These are phyloP conservation scores for Meandrusa payeni DNA, from an alignment of 2,888 invertebrate genomes.

Conservation along the genomic window DNA sequence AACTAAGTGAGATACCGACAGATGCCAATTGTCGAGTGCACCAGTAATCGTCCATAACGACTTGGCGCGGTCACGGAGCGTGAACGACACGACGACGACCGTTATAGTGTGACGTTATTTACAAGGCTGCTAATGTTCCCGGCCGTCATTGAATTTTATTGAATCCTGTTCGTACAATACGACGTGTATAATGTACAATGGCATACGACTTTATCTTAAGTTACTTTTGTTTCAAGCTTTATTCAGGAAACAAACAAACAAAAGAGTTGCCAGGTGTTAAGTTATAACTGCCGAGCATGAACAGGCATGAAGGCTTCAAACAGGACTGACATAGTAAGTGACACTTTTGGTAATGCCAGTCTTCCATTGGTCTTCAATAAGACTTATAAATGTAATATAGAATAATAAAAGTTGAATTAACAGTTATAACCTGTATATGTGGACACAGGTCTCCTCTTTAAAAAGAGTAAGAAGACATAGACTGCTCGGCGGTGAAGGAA, in stretches of 20 bases:
- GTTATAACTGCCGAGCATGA: too few species aligned
- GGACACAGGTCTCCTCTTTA: too few species aligned
- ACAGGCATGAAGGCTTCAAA: too few species aligned
- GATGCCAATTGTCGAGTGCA: neutral
- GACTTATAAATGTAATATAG: too few species aligned
- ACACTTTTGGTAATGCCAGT: too few species aligned
- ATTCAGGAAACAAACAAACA: neutral
- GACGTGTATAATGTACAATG: neutral
- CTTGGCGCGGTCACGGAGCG: constrained; percentile 8
- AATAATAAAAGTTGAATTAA: too few species aligned
- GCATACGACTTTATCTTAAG: neutral
- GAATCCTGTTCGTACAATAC: neutral
- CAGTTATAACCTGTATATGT: too few species aligned
- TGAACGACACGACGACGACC: constrained; percentile 4
- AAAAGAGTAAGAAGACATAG: too few species aligned
- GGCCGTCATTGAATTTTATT: constrained; percentile 2
- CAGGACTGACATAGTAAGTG: too few species aligned
- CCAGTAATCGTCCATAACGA: constrained; percentile 3
- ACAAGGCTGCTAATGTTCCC: constrained; percentile 9
- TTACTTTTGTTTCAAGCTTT: neutral
- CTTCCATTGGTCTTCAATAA: too few species aligned
- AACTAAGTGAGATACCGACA: constrained; percentile 5
- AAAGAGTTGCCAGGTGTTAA: too few species aligned
- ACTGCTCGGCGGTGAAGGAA: too few species aligned
- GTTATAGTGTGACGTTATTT: constrained; percentile 11